phyloP scores from a whole-genome alignment of 1,140 invertebrate species.

The Adelges cooleyi region DNA sequence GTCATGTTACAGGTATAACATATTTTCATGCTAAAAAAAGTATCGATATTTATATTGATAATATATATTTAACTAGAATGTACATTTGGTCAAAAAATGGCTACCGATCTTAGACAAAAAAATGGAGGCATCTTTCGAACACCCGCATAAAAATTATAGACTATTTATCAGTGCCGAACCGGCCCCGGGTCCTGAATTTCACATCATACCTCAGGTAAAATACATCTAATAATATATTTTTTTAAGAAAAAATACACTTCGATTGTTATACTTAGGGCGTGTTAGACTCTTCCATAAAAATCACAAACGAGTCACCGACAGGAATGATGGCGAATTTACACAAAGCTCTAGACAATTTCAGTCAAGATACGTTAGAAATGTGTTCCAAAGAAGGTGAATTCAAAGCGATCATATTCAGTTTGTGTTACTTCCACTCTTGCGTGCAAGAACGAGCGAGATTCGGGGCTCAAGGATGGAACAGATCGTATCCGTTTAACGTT shows the following conservation, averaged over 20 bases:
- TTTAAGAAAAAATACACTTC: neutral
- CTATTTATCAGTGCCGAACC: slow-evolving; percentile 63
- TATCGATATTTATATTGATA: neutral
- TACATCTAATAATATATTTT: neutral
- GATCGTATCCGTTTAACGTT: slow-evolving; percentile 49
- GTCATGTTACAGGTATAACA: slow-evolving; percentile 62
- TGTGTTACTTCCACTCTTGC: slow-evolving; percentile 94
- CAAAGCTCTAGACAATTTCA: slow-evolving; percentile 88
- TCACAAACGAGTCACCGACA: slow-evolving; percentile 90
- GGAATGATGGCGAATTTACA: slow-evolving; percentile 90
- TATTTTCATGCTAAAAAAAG: neutral
- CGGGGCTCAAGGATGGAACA: slow-evolving; percentile 90
- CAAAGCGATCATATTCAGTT: slow-evolving; percentile 78
- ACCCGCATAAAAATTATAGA: slow-evolving; percentile 57
- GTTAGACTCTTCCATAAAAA: slow-evolving; percentile 87
- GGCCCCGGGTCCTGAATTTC: slow-evolving; percentile 44
- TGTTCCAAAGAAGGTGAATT: slow-evolving; percentile 90
- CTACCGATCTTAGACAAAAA: slow-evolving; percentile 78
- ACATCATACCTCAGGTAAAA: slow-evolving; percentile 57
- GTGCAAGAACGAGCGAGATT: slow-evolving; percentile 86
- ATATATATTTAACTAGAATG: slow-evolving; percentile 52
- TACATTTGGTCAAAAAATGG: slow-evolving; percentile 86
- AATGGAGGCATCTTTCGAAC: slow-evolving; percentile 63
- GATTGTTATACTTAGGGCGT: slow-evolving; percentile 52
- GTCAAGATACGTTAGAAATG: slow-evolving; percentile 82